phyloP scores from a whole-genome alignment of 2,888 invertebrate species.

The Choreutis nemorana region DNA sequence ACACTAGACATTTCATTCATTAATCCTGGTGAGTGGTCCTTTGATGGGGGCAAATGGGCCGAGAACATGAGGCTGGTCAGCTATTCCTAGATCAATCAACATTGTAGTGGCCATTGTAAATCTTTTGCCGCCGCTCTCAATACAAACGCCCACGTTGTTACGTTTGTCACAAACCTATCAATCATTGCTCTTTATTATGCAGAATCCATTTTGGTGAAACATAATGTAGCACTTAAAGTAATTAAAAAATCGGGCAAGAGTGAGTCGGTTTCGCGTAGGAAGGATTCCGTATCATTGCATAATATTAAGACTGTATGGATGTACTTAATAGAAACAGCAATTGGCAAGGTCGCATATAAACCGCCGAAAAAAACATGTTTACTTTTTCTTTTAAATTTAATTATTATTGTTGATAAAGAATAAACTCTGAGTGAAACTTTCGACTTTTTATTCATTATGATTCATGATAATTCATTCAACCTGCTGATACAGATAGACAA shows the following conservation, averaged over 20 bases:
- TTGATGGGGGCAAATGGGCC: slow-evolving; percentile 42
- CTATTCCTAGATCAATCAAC: slow-evolving; percentile 40
- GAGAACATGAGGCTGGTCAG: slow-evolving; percentile 32
- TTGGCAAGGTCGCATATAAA: no score
- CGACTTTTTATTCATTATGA: no score
- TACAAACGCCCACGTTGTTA: slow-evolving; percentile 32
- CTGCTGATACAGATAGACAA: no score
- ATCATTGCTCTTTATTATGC: slow-evolving; percentile 23
- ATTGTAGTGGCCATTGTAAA: slow-evolving; percentile 27
- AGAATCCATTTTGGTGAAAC: slow-evolving; percentile 26
- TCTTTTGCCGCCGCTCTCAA: slow-evolving; percentile 32
- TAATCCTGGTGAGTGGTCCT: slow-evolving; percentile 28
- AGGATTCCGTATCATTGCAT: no score
- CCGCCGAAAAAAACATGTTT: no score
- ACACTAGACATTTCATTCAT: slow-evolving; percentile 19
- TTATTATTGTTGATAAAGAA: no score
- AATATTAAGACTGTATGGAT: slow-evolving; percentile 11
- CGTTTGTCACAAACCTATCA: no score
- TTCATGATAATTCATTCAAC: no score
- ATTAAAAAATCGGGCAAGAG: no score
- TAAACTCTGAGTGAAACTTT: no score
- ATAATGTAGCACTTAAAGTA: slow-evolving; percentile 6
- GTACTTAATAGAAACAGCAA: no score
- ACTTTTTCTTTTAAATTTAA: no score
- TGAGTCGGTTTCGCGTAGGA: slow-evolving; percentile 4